Evolutionary conservation across 1,140 invertebrate species (phyloP).

Genomic region (Rhynchophorus ferrugineus): DNA sequence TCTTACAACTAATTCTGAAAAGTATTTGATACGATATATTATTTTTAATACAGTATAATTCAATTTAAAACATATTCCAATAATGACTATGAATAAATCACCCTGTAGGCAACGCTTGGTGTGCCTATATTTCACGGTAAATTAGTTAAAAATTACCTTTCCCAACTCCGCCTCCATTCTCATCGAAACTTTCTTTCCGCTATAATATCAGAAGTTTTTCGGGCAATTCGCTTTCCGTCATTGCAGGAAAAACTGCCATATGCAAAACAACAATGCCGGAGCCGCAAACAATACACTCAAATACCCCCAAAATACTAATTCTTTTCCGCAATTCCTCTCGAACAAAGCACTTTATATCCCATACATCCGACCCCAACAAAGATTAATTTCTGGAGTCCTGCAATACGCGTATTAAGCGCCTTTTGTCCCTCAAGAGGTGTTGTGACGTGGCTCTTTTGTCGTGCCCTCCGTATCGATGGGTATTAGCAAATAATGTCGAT

Average conservation of each 20-base stretch:
- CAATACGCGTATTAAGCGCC: constrained; percentile 16
- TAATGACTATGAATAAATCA: no score
- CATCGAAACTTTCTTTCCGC: no score
- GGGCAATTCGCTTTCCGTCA: background rate
- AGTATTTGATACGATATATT: no score
- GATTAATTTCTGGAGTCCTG: constrained; percentile 20
- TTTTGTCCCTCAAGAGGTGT: constrained; percentile 23
- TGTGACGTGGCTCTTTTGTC: constrained; percentile 22
- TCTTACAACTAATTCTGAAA: no score
- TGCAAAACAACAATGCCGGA: constrained; percentile 13
- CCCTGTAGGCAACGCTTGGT: no score
- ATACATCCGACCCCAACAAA: constrained; percentile 12
- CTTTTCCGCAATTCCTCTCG: constrained; percentile 9
- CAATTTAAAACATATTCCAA: no score
- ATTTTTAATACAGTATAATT: no score
- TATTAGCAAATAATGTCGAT: constrained; percentile 20
- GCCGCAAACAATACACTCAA: constrained; percentile 4
- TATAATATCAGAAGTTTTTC: background rate
- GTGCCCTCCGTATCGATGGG: constrained; percentile 15
- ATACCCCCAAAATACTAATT: constrained; percentile 9
- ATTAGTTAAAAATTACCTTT: no score
- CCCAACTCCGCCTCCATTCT: no score
- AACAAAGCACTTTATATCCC: constrained; percentile 9
- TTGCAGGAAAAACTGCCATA: background rate
- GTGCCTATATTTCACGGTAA: no score